A percentile compares a stretch with the other conserved stretches of the same genome.
These are phyloP conservation scores for Portevinia maculata DNA, from an alignment of 2,888 invertebrate genomes.

Conservation along the genomic window DNA sequence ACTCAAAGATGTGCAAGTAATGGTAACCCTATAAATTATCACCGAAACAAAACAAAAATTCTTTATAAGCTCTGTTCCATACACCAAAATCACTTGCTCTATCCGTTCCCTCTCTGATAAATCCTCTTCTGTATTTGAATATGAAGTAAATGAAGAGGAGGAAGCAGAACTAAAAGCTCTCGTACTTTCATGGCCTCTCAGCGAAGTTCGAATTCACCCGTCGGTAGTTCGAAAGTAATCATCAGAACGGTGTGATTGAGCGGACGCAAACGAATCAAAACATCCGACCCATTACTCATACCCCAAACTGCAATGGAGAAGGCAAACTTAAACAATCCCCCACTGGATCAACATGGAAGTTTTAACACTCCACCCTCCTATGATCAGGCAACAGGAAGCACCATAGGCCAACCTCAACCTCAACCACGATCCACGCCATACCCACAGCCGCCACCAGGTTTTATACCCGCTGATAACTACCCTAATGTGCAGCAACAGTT, in stretches of 20 bases:
- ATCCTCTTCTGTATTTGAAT: too few relatives aligned
- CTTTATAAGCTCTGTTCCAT: too few relatives aligned
- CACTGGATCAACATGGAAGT: conserved; percentile 12
- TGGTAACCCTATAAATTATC: too few relatives aligned
- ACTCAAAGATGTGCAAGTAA: too few relatives aligned
- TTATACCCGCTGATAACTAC: conserved; percentile 55
- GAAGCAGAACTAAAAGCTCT: conserved; percentile 27
- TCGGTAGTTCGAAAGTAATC: conserved; percentile 50
- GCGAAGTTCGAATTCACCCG: conserved; percentile 16
- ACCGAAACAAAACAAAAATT: too few relatives aligned
- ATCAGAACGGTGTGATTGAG: background rate
- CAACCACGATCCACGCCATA: conserved; percentile 45
- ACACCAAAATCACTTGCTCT: too few relatives aligned
- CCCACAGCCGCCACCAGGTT: conserved; percentile 60
- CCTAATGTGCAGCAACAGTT: conserved; percentile 15
- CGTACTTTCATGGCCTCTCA: background rate
- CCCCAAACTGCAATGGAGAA: conserved; percentile 48
- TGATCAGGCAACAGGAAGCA: conserved; percentile 78
- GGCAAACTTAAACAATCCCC: conserved; percentile 43
- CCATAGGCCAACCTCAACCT: background rate
- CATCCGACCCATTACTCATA: background rate
- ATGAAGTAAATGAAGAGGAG: background rate
- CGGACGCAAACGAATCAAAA: background rate
- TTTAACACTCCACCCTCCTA: conserved; percentile 77
- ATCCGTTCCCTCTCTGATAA: too few relatives aligned